Conservation (phyloP, 2,797 vertebrate genomes). For the Cryptoblepharus egeriae region DNA sequence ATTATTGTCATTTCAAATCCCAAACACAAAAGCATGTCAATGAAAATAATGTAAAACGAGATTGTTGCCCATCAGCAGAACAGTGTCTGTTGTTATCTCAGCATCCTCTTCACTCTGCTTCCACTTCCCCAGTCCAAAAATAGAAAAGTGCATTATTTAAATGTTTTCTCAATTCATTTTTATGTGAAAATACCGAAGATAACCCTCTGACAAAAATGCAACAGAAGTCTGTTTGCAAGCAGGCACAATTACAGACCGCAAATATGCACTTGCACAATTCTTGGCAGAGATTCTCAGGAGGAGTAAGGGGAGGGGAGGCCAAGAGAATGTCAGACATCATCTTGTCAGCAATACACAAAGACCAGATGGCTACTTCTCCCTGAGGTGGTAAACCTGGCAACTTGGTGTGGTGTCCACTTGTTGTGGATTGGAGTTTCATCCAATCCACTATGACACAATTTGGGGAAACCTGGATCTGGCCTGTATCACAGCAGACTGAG, state of each 20-base stretch:
- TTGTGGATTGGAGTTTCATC: too few species aligned
- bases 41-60: not conserved
- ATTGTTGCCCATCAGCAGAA: not conserved
- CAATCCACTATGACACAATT: too few species aligned
- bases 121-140: not conserved
- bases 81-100: not conserved
- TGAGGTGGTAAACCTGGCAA: not conserved
- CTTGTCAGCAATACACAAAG: not conserved
- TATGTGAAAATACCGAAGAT: not conserved
- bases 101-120: not conserved
- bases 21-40: not conserved
- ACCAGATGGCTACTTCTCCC: not conserved
- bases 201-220: not conserved
- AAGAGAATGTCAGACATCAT: not conserved
- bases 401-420: too few species aligned
- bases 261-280: not conserved
- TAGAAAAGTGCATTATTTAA: not conserved
- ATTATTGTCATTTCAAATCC: not conserved
- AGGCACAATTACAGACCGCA: not conserved
- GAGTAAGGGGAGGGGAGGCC: not conserved
- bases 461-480: not conserved
- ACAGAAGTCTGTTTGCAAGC: not conserved
- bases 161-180: not conserved
- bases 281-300: not conserved
- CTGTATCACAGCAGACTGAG: not conserved